A percentile compares a stretch with the other conserved stretches of the same genome.
Conservation (phyloP, 2,888 invertebrate genomes). For the Trimorus sp. region DNA sequence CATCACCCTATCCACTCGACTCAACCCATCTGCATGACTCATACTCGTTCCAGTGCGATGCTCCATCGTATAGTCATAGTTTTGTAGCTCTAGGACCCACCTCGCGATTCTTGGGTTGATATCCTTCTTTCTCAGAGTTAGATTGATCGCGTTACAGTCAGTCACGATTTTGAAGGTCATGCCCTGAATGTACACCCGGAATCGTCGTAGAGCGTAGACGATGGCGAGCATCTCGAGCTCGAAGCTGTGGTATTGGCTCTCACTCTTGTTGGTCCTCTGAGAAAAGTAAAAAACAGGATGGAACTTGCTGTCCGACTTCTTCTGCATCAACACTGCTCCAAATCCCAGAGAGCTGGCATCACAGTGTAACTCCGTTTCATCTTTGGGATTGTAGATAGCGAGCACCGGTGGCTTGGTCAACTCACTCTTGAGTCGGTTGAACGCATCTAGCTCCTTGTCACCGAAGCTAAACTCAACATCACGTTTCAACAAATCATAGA, state of each 20-base stretch:
- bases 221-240: constrained; percentile 33
- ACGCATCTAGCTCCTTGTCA: not conserved
- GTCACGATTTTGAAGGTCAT: constrained; percentile 15
- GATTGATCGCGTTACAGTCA: constrained; percentile 8
- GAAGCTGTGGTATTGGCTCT: constrained; percentile 31
- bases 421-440: constrained; percentile 13
- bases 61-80: constrained; percentile 12
- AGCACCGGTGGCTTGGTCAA: constrained; percentile 3
- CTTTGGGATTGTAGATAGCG: not conserved
- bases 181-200: constrained; percentile 17
- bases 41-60: constrained; percentile 1
- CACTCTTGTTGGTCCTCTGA: not conserved
- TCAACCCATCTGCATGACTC: constrained; percentile 19
- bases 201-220: constrained; percentile 20
- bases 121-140: constrained; percentile 16
- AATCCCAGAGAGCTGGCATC: constrained; percentile 19
- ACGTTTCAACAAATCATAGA: constrained; percentile 13
- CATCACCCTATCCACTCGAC: constrained; percentile 4
- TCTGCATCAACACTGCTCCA: constrained; percentile 23
- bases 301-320: not conserved
- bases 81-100: constrained; percentile 10
- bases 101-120: constrained; percentile 20
- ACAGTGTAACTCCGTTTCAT: constrained; percentile 31
- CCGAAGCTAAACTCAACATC: constrained; percentile 2
- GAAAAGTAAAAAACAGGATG: constrained; percentile 38